These are phyloP conservation scores for Stenopsyche tienmushanensis DNA, from an alignment of 1,140 invertebrate species.

Conservation along the genomic window DNA sequence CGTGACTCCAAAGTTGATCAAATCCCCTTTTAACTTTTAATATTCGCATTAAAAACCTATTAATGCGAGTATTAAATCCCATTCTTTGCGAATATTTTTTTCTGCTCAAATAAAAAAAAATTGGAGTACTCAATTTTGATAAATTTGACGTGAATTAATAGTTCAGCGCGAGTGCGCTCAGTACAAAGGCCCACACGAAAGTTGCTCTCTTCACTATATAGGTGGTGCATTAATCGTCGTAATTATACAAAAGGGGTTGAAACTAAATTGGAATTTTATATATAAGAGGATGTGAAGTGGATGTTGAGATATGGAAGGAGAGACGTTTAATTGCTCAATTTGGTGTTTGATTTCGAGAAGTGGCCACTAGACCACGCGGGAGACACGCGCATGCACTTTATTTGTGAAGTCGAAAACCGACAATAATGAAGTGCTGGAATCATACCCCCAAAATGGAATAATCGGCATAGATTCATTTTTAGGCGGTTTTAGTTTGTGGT, in stretches of 20 bases:
- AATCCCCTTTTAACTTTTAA: too few relatives aligned
- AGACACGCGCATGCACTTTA: constrained; percentile 7
- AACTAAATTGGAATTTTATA: constrained; percentile 12
- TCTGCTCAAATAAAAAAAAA: too few relatives aligned
- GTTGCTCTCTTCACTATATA: background rate
- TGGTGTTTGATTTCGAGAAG: constrained; percentile 31
- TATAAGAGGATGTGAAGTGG: constrained; percentile 1
- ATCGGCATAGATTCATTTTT: too few relatives aligned
- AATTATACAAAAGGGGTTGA: constrained; percentile 14
- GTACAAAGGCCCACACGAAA: background rate
- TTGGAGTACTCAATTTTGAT: background rate
- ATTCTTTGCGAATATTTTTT: too few relatives aligned
- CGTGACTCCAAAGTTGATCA: too few relatives aligned
- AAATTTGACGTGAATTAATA: too few relatives aligned
- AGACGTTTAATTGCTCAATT: constrained; percentile 39
- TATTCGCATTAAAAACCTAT: too few relatives aligned
- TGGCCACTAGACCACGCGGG: constrained; percentile 26
- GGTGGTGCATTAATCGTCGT: constrained; percentile 4
- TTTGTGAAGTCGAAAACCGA: background rate
- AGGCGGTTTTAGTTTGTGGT: too few relatives aligned
- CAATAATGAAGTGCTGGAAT: background rate
- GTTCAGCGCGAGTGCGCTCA: too few relatives aligned
- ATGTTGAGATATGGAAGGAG: constrained; percentile 6
- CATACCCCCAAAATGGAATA: too few relatives aligned
- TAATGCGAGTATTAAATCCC: too few relatives aligned